These are phyloP conservation scores for Melanotaenia nigrans DNA, from an alignment of 2,797 vertebrate genomes.

Conservation along the genomic window DNA sequence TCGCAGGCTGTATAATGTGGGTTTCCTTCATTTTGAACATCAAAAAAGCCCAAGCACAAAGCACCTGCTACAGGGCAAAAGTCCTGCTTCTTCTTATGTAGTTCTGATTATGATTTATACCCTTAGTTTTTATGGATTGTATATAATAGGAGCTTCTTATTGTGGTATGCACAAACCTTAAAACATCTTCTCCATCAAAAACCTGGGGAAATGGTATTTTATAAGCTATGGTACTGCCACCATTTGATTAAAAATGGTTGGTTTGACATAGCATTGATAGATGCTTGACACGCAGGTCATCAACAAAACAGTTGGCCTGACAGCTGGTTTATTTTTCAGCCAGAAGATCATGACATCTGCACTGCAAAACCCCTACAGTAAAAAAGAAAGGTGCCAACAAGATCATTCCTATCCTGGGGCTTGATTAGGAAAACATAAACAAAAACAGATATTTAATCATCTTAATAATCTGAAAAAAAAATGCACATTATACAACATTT, in stretches of 20 bases:
- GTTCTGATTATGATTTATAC: slow-evolving; percentile 8
- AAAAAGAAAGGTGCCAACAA: not conserved
- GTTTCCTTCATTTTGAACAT: slow-evolving; percentile 49
- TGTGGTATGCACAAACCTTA: slow-evolving; percentile 5
- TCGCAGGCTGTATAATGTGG: slow-evolving; percentile 65
- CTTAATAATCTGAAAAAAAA: slow-evolving; percentile 5
- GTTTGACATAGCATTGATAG: not conserved
- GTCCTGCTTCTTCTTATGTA: slow-evolving; percentile 8
- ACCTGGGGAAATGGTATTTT: slow-evolving; percentile 1
- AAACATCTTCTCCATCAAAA: slow-evolving; percentile 17
- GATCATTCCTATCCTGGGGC: slow-evolving; percentile 1
- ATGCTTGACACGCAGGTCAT: slow-evolving; percentile 13
- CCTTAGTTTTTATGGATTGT: slow-evolving; percentile 20
- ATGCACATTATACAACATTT: not conserved
- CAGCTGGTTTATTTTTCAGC: slow-evolving; percentile 8
- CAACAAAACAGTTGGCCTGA: slow-evolving; percentile 8
- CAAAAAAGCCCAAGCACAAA: slow-evolving; percentile 37
- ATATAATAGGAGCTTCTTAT: not conserved
- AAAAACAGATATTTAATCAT: not conserved
- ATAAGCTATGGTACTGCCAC: not conserved
- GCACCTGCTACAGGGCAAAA: slow-evolving; percentile 31
- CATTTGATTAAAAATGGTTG: slow-evolving; percentile 18
- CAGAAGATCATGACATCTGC: not conserved
- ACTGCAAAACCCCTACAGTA: slow-evolving; percentile 21
- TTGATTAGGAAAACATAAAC: slow-evolving; percentile 9